Base-by-base conservation (phyloP, 2,113 vertebrate species). In the Ellobius talpinus region DNA sequence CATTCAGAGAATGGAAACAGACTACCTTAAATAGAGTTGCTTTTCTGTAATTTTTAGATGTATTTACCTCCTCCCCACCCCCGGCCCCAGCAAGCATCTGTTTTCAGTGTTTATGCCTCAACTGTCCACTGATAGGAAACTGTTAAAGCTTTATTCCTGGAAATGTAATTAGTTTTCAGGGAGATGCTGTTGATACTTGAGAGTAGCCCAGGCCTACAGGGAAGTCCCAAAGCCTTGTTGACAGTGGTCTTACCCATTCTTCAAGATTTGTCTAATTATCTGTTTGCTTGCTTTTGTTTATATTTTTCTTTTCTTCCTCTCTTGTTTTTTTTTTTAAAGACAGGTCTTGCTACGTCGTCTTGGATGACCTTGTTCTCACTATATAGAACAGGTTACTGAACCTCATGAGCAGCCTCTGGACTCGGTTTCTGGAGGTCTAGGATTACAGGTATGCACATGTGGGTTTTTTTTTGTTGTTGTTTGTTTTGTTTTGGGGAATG, bases 31-130 rank as follows among this genome's bases (percentile, higher is more conserved):
- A 82, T 77, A 23, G 78, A 88, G 77, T 88, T 52, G 76, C 78
- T 96, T 97, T 97, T 93, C 74, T 90, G 96, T 97, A 94, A 88
- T 93, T 95, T 94, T 93, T 92, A 85, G 31, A 58, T 55, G 85
- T 17, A 17, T 90, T 94, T 93, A 45, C 78, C 45, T 21, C 58
- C 58, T 58, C 77, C 70, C 90, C 93, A 90, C 90, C n/a, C 86
- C 74, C 1, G 5, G 19, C 58, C 19, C 58, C 6, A 58, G 58
- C 58, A 58, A 31, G 79, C 92, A 42, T 96, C 63, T 85, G 26
- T 50, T 85, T 86, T 93, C 10, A n/a, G 72, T 92, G 61, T 95
- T 93, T 97, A 72, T 89, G 92, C 79, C 7, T 96, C 68, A 93
- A 21, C 55, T 70, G 58, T 76, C 65, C 94, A 42, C 50, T 68